Base-by-base conservation (phyloP, 2,113 vertebrate species). In the Pachycephala philippinensis region DNA sequence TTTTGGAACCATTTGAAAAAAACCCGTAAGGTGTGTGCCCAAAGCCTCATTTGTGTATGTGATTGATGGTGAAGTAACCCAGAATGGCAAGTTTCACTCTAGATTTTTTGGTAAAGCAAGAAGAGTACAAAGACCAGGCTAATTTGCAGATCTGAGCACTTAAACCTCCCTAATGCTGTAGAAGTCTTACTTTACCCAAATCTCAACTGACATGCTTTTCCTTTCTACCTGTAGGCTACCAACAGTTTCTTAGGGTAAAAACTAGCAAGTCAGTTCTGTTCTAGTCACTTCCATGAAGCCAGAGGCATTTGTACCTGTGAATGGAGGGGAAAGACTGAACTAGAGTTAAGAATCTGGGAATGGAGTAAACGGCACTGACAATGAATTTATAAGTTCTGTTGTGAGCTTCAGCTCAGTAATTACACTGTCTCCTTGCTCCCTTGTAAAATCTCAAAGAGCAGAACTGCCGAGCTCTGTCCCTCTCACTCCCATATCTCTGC, bases 221-320 rank as follows among this genome's bases (percentile, higher is more conserved):
- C 76, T 92, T 96, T 96, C 95, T 96, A 95, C 89, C 96, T 96
- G 95, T 94, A 97, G 96, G 96, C 96, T 96, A 96, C 65, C 83
- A 95, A 87, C 90, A 94, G 88, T 92, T 97, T 96, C 83, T 92
- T 49, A 82, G 90, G 92, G 92, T 92, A 95, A 89, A 79, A 96
- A 82, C 80, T 90, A 95, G 83, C 92, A 94, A 97, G 96, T 97
- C 96, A 96, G 61, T 96, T 97, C 92, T 93, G 92, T 76, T 96
- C 86, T 92, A 94, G 88, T 96, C 95, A 96, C 56, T 93, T 89
- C 72, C 28, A 84, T 14, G 11, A 82, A 91, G 95, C 96, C 90
- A 82, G 95, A 93, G 90, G 96, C 93, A 61, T 82, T 96, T 92
- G 86, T 92, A 97, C 95, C 92, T 96, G 92, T 82, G 86, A 96